These are phyloP conservation scores for Dinoponera quadriceps DNA, from an alignment of 1,140 invertebrate species.

Conservation along the genomic window DNA sequence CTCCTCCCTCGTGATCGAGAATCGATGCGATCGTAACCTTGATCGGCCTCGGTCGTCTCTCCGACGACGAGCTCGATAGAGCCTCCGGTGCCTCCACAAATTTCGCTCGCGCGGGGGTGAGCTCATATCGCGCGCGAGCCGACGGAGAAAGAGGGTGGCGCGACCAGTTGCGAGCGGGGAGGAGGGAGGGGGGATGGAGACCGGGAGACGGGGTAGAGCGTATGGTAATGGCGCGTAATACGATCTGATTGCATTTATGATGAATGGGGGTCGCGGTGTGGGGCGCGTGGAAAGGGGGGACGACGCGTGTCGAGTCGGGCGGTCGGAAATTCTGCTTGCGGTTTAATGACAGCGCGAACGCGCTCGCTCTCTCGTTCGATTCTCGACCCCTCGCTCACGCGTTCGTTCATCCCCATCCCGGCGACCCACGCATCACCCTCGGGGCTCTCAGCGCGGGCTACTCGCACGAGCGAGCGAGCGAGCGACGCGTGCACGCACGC, in stretches of 20 bases:
- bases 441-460: neutral
- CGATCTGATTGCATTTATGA: slow-evolving; percentile 78
- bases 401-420: neutral
- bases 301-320: slow-evolving; percentile 65
- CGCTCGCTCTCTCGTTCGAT: slow-evolving; percentile 37
- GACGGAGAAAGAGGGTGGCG: slow-evolving; percentile 14
- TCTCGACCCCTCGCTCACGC: slow-evolving; percentile 40
- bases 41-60: no score
- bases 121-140: slow-evolving; percentile 14
- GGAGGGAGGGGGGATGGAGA: slow-evolving; percentile 15
- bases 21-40: no score
- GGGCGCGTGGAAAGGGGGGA: slow-evolving; percentile 28
- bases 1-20: no score
- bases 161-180: neutral
- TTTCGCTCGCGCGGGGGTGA: slow-evolving; percentile 2
- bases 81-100: no score
- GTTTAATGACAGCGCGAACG: slow-evolving; percentile 72
- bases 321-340: slow-evolving; percentile 73
- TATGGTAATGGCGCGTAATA: slow-evolving; percentile 79
- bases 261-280: slow-evolving; percentile 70
- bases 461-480: neutral
- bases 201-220: slow-evolving; percentile 59
- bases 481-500: neutral
- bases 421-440: neutral
- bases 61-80: no score